Evolutionary conservation across 2,797 vertebrate species (phyloP).

Genomic region (Falco biarmicus): DNA sequence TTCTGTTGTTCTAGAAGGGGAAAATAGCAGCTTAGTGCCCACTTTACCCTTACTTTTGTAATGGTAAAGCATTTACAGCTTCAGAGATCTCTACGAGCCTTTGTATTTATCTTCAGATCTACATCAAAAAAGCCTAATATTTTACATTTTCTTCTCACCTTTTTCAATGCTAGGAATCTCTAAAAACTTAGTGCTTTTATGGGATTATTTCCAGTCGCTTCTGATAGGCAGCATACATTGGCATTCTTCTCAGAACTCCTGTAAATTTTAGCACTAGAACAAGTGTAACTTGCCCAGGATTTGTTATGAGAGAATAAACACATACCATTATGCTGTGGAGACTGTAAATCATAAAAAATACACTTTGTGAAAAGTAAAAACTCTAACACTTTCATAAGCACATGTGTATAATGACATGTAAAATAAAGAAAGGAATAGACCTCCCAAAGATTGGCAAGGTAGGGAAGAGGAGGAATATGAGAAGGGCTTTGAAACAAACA

Average conservation of each 20-base stretch:
- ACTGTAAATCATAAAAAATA: background rate
- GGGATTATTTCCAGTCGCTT: background rate
- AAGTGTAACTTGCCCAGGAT: background rate
- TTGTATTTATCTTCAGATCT: background rate
- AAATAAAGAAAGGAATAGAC: background rate
- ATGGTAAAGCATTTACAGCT: background rate
- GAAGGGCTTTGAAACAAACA: background rate
- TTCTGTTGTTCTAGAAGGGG: background rate
- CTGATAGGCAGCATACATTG: background rate
- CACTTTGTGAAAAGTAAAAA: background rate
- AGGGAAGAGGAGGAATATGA: background rate
- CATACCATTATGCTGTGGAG: background rate
- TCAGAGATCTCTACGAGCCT: background rate
- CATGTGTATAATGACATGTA: background rate
- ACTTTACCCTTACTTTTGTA: background rate
- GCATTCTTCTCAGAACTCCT: background rate
- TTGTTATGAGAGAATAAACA: background rate
- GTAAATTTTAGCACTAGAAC: background rate
- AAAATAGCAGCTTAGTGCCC: background rate
- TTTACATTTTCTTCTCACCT: background rate
- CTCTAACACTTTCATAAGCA: background rate
- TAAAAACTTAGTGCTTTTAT: background rate
- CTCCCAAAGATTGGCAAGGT: background rate
- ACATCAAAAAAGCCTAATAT: background rate
- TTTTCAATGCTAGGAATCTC: background rate